A percentile compares a stretch with the other conserved stretches of the same genome.
Evolutionary conservation across 2,113 vertebrate genomes (phyloP).

Genomic region (Gallinago media): DNA sequence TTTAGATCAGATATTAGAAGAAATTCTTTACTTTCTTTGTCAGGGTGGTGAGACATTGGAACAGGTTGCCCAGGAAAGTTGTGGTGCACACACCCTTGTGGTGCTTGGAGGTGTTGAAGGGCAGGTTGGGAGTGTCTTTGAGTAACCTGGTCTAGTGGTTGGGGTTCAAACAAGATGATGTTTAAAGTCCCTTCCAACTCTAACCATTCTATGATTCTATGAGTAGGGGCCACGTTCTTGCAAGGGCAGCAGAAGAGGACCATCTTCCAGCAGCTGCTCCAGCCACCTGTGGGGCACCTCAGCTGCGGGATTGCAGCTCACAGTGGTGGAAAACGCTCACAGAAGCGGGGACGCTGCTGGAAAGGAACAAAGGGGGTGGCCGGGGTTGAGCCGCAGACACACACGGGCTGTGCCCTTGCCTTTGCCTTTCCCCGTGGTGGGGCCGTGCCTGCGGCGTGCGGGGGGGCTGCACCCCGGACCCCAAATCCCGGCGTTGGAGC

Average conservation of each 20-base stretch:
- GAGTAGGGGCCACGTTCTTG: rapidly evolving
- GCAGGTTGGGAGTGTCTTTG: background rate
- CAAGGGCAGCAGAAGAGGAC: background rate
- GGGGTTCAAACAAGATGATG: background rate
- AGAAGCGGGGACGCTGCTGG: rapidly evolving
- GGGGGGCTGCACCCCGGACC: background rate
- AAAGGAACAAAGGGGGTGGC: background rate
- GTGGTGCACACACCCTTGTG: no score
- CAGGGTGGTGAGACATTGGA: background rate
- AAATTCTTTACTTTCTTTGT: background rate
- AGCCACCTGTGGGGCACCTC: background rate
- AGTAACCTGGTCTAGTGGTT: background rate
- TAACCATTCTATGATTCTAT: background rate
- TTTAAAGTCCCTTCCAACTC: background rate
- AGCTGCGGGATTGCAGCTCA: background rate
- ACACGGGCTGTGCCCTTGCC: background rate
- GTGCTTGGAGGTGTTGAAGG: background rate
- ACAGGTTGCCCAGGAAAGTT: background rate
- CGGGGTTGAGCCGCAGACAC: background rate
- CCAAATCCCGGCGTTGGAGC: background rate
- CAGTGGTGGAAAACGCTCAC: background rate
- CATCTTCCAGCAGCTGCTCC: background rate
- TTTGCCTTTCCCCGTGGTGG: rapidly evolving
- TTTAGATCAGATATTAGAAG: background rate
- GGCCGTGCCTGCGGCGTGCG: no score